Conservation (phyloP, 2,797 vertebrate genomes). For the Tokudaia tokunoshimensis region DNA sequence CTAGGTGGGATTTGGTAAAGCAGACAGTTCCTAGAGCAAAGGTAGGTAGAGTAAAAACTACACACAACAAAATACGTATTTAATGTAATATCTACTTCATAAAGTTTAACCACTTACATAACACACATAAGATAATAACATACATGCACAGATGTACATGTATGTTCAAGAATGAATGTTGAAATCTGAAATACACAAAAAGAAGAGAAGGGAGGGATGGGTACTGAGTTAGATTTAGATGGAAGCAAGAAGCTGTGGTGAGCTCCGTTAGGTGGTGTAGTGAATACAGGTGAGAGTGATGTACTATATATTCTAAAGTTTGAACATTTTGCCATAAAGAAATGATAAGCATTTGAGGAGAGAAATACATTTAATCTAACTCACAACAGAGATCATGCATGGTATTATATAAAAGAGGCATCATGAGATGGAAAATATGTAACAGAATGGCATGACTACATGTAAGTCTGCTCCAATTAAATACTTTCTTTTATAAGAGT, state of each 20-base stretch:
- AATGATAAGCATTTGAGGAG: not conserved
- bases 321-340: not conserved
- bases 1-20: too few relatives aligned
- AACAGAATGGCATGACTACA: not conserved
- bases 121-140: not conserved
- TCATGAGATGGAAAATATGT: not conserved
- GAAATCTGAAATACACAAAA: conserved; percentile 13
- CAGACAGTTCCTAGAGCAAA: too few relatives aligned
- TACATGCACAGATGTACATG: not conserved
- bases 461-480: not conserved
- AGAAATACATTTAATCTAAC: not conserved
- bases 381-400: not conserved
- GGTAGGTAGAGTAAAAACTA: too few relatives aligned
- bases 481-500: not conserved
- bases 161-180: conserved; percentile 2
- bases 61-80: not conserved
- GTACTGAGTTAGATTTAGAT: not conserved
- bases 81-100: not conserved
- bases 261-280: not conserved
- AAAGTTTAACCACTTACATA: not conserved
- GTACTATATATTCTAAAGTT: not conserved
- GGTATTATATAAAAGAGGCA: not conserved
- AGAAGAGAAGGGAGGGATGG: too few relatives aligned
- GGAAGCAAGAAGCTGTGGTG: not conserved
- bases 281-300: not conserved